phyloP scores from a whole-genome alignment of 2,113 vertebrate species.

The Mohoua ochrocephala region DNA sequence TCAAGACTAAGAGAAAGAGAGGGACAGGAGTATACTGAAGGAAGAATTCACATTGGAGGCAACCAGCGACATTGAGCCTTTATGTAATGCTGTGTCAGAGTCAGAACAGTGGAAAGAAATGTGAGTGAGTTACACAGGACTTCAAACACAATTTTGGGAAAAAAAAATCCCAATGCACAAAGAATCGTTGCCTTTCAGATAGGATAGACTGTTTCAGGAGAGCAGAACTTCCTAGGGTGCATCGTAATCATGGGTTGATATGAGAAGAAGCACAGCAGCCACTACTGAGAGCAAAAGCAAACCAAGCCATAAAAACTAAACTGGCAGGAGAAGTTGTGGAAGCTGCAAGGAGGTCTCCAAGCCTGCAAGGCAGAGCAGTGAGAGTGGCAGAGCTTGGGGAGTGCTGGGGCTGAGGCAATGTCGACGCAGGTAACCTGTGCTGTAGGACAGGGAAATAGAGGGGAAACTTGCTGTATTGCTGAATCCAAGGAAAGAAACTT shows the following conservation, averaged over 20 bases:
- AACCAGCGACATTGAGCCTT: background rate
- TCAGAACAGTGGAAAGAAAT: background rate
- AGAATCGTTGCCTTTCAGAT: background rate
- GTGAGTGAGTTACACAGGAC: background rate
- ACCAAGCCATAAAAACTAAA: background rate
- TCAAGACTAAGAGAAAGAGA: background rate
- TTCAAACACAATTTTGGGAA: background rate
- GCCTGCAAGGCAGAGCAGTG: background rate
- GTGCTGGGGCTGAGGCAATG: fast-evolving
- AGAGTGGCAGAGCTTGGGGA: background rate
- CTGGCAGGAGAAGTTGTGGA: background rate
- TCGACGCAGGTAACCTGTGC: background rate
- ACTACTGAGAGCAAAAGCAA: background rate
- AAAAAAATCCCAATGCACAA: background rate
- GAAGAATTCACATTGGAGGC: background rate
- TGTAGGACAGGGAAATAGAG: background rate
- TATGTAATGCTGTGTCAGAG: background rate
- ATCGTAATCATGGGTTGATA: background rate
- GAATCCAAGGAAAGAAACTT: background rate
- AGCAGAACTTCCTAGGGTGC: background rate
- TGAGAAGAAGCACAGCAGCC: background rate
- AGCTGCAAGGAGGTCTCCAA: background rate
- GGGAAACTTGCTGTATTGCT: background rate
- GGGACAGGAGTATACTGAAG: background rate
- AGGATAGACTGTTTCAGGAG: background rate